phyloP scores from a whole-genome alignment of 2,888 invertebrate genomes.

The Tachina fera region DNA sequence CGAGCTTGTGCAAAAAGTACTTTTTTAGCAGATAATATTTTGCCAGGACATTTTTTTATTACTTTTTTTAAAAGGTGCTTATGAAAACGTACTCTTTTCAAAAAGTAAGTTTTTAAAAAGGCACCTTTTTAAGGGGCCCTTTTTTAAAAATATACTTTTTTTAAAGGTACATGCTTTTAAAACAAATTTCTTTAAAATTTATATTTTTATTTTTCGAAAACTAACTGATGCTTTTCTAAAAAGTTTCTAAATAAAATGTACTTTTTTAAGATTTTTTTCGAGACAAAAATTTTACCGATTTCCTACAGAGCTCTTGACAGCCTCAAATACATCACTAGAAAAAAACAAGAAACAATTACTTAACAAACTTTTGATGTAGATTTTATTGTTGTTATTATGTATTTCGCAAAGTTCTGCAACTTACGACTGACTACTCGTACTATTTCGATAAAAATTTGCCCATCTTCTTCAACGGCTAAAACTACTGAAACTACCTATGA shows the following conservation, averaged over 20 bases:
- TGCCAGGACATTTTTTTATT: too few relatives aligned
- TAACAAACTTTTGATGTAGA: constrained; percentile 49
- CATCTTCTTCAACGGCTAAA: constrained; percentile 38
- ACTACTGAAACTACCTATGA: constrained; percentile 3
- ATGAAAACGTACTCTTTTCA: too few relatives aligned
- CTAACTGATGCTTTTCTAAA: neutral
- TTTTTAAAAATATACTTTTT: neutral
- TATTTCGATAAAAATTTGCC: constrained; percentile 29
- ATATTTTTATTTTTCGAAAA: too few relatives aligned
- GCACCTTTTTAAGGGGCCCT: too few relatives aligned
- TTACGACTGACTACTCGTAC: constrained; percentile 15
- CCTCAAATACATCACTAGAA: neutral
- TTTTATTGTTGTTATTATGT: constrained; percentile 54
- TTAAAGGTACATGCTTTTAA: neutral
- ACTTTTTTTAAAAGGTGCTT: too few relatives aligned
- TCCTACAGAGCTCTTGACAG: constrained; percentile 13
- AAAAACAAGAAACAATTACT: constrained; percentile 29
- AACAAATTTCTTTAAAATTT: neutral
- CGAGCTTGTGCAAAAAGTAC: too few relatives aligned
- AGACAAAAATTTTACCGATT: neutral
- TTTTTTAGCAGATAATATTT: too few relatives aligned
- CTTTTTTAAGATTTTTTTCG: too few relatives aligned
- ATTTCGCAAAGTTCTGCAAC: constrained; percentile 29
- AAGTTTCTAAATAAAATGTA: neutral
- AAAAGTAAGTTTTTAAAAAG: too few relatives aligned